These are phyloP conservation scores for Cetoscarus ocellatus DNA, from an alignment of 2,797 vertebrate genomes.

Conservation along the genomic window DNA sequence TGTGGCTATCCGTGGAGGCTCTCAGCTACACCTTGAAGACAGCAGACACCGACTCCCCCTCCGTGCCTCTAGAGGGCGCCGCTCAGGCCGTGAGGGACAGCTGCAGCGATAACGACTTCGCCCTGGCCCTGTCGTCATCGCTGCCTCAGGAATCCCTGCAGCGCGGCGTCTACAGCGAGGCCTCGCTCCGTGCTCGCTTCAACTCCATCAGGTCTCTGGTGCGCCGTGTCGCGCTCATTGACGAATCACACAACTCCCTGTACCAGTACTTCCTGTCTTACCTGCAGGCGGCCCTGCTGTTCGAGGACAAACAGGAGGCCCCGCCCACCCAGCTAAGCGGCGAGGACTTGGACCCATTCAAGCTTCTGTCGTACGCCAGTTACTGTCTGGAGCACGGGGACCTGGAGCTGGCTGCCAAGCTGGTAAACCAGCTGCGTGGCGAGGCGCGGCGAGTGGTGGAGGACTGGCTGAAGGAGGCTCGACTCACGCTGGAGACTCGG, in stretches of 20 bases:
- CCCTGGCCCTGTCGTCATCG: conserved; percentile 86
- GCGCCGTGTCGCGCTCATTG: conserved; percentile 92
- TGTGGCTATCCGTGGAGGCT: conserved; percentile 96
- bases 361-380: conserved; percentile 92
- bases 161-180: conserved; percentile 94
- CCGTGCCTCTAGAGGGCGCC: conserved; percentile 85
- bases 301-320: conserved; percentile 87
- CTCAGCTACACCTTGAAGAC: conserved; percentile 90
- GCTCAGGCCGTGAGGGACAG: conserved; percentile 86
- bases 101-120: conserved; percentile 89
- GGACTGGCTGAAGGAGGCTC: conserved; percentile 95
- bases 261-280: conserved; percentile 98
- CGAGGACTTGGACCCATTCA: conserved; percentile 92
- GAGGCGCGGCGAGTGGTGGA: conserved; percentile 93
- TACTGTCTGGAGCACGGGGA: conserved; percentile 95
- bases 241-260: conserved; percentile 94
- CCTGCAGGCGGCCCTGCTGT: conserved; percentile 92
- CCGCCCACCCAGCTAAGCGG: conserved; percentile 87
- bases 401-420: conserved; percentile 96
- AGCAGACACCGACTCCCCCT: conserved; percentile 82
- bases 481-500: conserved; percentile 94
- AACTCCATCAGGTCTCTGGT: conserved; percentile 88
- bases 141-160: conserved; percentile 90
- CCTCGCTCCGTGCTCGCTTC: conserved; percentile 92
- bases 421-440: conserved; percentile 94